Conservation (phyloP, 2,113 vertebrate genomes). For the Rhinoderma darwinii region DNA sequence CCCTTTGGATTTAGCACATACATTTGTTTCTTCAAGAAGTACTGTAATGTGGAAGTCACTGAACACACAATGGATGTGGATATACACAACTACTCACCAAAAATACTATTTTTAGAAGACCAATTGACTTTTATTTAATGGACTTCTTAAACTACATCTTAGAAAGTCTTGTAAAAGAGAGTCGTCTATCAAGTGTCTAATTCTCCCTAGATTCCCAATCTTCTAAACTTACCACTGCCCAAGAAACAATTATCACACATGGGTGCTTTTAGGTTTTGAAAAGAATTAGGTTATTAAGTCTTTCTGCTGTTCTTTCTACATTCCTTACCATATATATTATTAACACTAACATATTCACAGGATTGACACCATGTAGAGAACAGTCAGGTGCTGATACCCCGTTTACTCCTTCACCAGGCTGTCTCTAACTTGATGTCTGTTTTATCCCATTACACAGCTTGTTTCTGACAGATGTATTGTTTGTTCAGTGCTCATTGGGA, state of each 20-base stretch:
- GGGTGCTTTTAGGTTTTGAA: conserved; percentile 27
- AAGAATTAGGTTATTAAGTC: conserved; percentile 25
- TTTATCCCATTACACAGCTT: conserved; percentile 8
- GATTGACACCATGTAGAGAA: not conserved
- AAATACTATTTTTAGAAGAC: conserved; percentile 40
- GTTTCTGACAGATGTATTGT: not conserved
- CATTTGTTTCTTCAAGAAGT: not conserved
- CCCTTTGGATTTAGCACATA: not conserved
- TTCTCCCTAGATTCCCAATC: conserved; percentile 45
- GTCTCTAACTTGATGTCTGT: not conserved
- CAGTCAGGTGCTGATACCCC: not conserved
- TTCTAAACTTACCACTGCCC: conserved; percentile 4
- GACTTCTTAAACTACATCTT: conserved; percentile 18
- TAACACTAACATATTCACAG: conserved; percentile 15
- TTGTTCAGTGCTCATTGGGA: not conserved
- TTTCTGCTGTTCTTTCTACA: conserved; percentile 24
- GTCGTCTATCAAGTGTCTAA: conserved; percentile 39
- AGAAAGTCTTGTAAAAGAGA: conserved; percentile 20
- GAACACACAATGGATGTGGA: not conserved
- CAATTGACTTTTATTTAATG: not conserved
- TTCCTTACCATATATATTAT: conserved; percentile 42
- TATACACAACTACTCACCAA: not conserved
- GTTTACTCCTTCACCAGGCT: not conserved
- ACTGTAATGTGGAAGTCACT: not conserved
- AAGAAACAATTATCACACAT: conserved; percentile 43